Conservation (phyloP, 2,113 vertebrate genomes). For the Malaclemys terrapin region DNA sequence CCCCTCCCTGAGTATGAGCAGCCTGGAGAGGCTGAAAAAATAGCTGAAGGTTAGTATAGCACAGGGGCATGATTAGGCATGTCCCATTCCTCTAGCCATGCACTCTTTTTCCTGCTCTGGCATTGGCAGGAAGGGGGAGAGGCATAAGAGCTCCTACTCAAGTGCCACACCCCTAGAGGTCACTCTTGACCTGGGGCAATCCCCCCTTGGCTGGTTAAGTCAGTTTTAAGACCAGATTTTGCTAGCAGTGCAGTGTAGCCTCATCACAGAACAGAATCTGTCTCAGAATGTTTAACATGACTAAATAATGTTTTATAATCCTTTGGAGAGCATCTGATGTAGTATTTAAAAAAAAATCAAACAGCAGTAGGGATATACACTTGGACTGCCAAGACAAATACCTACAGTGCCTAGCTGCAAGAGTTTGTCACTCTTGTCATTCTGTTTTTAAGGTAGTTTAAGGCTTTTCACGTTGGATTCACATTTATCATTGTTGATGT, state of each 20-base stretch:
- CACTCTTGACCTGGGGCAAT: neutral
- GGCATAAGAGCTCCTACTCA: neutral
- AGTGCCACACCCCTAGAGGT: neutral
- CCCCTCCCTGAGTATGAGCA: neutral
- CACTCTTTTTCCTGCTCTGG: neutral
- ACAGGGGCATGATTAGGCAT: neutral
- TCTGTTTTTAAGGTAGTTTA: neutral
- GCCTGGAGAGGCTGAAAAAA: neutral
- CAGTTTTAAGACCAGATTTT: neutral
- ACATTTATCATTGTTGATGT: neutral
- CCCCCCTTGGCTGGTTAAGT: neutral
- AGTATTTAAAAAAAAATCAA: neutral
- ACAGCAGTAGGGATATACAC: neutral
- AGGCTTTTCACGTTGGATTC: neutral
- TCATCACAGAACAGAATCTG: neutral
- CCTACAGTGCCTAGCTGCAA: neutral
- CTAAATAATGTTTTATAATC: conserved; percentile 3
- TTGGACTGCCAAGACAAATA: neutral
- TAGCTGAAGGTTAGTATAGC: neutral
- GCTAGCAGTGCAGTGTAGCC: neutral
- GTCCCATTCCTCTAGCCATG: neutral
- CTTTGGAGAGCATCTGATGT: neutral
- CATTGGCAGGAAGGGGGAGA: neutral
- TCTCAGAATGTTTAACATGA: neutral
- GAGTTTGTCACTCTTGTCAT: neutral